Evolutionary conservation across 2,113 vertebrate genomes (phyloP).

Genomic region (Dunckerocampus dactyliophorus): DNA sequence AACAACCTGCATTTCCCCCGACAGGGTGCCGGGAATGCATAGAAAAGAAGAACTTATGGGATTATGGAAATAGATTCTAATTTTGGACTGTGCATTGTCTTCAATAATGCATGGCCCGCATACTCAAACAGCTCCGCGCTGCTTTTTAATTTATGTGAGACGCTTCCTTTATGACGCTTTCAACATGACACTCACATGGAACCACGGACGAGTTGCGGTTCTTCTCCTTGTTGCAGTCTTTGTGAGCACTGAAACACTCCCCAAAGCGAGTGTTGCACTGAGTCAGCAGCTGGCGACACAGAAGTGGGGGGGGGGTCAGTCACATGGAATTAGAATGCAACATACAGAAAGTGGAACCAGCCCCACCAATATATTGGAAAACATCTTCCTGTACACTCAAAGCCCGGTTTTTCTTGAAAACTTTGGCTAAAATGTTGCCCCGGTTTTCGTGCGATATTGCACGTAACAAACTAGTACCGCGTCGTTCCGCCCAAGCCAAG

Average conservation of each 20-base stretch:
- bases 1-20: conserved; percentile 30
- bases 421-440: too few relatives aligned
- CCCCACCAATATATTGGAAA: too few relatives aligned
- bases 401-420: too few relatives aligned
- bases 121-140: conserved; percentile 1
- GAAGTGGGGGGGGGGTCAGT: neutral
- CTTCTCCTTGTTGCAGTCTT: conserved; percentile 99
- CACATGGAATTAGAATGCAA: neutral
- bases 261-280: conserved; percentile 90
- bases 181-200: conserved; percentile 81
- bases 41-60: conserved; percentile 54
- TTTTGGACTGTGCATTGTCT: conserved; percentile 37
- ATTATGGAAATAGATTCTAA: conserved; percentile 61
- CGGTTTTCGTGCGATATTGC: too few relatives aligned
- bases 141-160: too few relatives aligned
- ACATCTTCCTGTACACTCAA: too few relatives aligned
- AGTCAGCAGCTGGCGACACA: conserved; percentile 83
- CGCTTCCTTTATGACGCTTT: too few relatives aligned
- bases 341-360: neutral
- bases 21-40: conserved; percentile 27
- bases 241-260: conserved; percentile 96
- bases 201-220: conserved; percentile 98
- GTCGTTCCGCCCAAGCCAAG: too few relatives aligned
- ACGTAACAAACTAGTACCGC: too few relatives aligned
- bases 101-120: conserved; percentile 34